These are phyloP conservation scores for Whitmania pigra DNA, from an alignment of 1,140 invertebrate genomes.

Conservation along the genomic window DNA sequence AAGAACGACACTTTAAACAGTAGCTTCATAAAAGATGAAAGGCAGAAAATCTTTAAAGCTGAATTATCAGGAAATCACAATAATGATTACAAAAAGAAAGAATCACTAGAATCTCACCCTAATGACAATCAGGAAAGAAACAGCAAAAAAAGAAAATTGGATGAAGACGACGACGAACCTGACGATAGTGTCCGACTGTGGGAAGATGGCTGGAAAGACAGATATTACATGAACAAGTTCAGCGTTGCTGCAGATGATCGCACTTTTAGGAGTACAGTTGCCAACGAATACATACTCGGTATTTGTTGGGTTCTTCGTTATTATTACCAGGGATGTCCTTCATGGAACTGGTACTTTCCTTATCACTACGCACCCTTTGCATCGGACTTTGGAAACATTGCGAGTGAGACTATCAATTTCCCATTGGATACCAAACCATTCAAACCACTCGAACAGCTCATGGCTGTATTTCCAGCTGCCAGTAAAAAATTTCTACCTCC, in stretches of 20 bases:
- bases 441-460: constrained; percentile 90
- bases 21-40: background rate
- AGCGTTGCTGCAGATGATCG: constrained; percentile 66
- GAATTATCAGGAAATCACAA: constrained; percentile 45
- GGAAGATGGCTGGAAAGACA: constrained; percentile 94
- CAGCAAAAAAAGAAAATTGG: too few relatives aligned
- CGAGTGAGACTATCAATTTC: constrained; percentile 69
- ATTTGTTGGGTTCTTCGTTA: constrained; percentile 95
- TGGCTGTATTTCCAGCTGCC: constrained; percentile 97
- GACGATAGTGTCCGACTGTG: constrained; percentile 88
- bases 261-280: constrained; percentile 76
- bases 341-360: constrained; percentile 99
- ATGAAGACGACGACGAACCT: constrained; percentile 48
- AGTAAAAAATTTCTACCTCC: constrained; percentile 81
- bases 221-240: constrained; percentile 95
- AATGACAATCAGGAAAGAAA: too few relatives aligned
- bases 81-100: too few relatives aligned
- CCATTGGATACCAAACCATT: constrained; percentile 78
- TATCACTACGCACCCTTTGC: constrained; percentile 99
- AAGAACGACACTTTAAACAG: constrained; percentile 9
- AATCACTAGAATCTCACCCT: too few relatives aligned
- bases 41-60: background rate
- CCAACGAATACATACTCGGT: constrained; percentile 82
- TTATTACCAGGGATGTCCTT: constrained; percentile 97
- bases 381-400: constrained; percentile 89